phyloP scores from a whole-genome alignment of 2,888 invertebrate genomes.

The Drosophila vallismaia region DNA sequence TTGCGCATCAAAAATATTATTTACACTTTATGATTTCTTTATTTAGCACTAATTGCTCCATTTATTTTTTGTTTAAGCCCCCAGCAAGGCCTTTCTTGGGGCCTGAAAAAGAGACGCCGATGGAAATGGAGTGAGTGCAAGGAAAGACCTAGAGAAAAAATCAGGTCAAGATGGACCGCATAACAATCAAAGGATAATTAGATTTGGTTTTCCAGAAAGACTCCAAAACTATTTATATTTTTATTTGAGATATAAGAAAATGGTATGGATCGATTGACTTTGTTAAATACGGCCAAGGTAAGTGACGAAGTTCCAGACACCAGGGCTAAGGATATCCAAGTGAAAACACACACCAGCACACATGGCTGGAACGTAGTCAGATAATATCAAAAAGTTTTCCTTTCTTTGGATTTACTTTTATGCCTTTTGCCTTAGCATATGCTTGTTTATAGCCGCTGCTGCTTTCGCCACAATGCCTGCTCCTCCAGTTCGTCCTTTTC shows the following conservation, averaged over 20 bases:
- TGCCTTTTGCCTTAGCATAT: slow-evolving; percentile 70
- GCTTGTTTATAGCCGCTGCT: slow-evolving; percentile 62
- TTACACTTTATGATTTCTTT: slow-evolving; percentile 77
- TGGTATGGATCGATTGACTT: neutral
- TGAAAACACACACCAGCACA: slow-evolving; percentile 10
- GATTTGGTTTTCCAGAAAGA: neutral
- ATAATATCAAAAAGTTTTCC: slow-evolving; percentile 67
- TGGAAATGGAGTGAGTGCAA: slow-evolving; percentile 4
- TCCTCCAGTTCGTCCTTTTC: slow-evolving; percentile 15
- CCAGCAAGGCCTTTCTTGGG: slow-evolving; percentile 16
- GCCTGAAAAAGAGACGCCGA: slow-evolving; percentile 6
- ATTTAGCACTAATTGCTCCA: slow-evolving; percentile 73
- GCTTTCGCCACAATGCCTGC: slow-evolving; percentile 19
- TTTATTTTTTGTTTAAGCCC: slow-evolving; percentile 23
- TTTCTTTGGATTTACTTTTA: slow-evolving; percentile 64
- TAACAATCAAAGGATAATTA: slow-evolving; percentile 24
- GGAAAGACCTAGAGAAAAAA: slow-evolving; percentile 15
- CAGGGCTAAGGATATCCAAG: slow-evolving; percentile 4
- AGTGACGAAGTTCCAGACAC: slow-evolving; percentile 37
- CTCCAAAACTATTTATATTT: neutral
- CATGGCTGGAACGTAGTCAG: slow-evolving; percentile 30
- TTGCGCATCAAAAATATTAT: slow-evolving; percentile 64
- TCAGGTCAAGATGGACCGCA: slow-evolving; percentile 21
- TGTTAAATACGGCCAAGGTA: slow-evolving; percentile 6
- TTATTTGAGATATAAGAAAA: neutral